Percentiles rank a stretch among this genome's conserved stretches.
These are phyloP conservation scores for Neolamprologus toae DNA, from an alignment of 2,113 vertebrate species.

Conservation along the genomic window DNA sequence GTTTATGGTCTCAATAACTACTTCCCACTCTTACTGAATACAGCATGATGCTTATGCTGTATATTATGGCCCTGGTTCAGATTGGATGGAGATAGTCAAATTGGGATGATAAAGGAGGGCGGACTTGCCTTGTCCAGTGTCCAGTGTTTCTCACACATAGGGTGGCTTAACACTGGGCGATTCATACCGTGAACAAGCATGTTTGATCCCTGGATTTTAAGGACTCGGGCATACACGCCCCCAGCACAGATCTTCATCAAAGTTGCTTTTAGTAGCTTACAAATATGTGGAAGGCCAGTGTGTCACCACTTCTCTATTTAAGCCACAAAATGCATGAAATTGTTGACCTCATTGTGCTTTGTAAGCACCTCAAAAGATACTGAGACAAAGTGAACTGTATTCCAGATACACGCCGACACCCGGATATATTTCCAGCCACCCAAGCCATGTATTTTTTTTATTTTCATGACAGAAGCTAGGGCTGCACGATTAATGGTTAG, in stretches of 20 bases:
- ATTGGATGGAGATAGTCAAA: background rate
- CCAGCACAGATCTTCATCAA: background rate
- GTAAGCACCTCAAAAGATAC: rapidly evolving
- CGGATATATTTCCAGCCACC: background rate
- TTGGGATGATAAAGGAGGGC: background rate
- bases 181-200: background rate
- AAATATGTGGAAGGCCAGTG: background rate
- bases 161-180: background rate
- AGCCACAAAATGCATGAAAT: background rate
- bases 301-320: background rate
- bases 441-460: background rate
- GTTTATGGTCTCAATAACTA: background rate
- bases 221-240: rapidly evolving
- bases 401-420: rapidly evolving
- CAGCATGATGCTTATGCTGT: background rate
- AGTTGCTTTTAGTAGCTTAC: background rate
- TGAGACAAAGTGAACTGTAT: background rate
- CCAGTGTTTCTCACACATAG: background rate
- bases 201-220: background rate
- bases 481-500: no score
- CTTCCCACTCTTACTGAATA: background rate
- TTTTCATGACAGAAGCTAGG: background rate
- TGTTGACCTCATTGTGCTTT: background rate
- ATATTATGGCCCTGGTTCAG: background rate
- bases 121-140: background rate